These are phyloP conservation scores for Pammene aurita DNA, from an alignment of 2,888 invertebrate genomes.

Conservation along the genomic window DNA sequence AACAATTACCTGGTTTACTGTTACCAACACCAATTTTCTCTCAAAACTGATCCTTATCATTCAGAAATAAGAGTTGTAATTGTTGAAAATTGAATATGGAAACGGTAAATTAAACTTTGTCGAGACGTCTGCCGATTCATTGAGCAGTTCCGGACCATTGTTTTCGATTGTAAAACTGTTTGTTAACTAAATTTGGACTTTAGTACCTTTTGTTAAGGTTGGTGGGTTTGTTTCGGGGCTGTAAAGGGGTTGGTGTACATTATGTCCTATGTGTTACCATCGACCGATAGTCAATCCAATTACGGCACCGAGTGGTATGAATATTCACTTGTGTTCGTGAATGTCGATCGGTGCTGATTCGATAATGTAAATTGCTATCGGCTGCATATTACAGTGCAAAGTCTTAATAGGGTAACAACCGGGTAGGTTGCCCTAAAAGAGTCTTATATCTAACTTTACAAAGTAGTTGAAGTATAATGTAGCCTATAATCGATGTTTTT, in stretches of 20 bases:
- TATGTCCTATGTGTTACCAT: slow-evolving; percentile 39
- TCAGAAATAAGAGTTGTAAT: background rate
- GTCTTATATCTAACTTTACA: too few relatives aligned
- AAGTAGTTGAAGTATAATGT: too few relatives aligned
- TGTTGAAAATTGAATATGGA: background rate
- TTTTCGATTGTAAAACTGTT: slow-evolving; percentile 22
- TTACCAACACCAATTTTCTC: background rate
- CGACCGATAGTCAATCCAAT: slow-evolving; percentile 68
- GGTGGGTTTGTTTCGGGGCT: background rate
- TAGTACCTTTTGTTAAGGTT: background rate
- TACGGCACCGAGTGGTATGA: slow-evolving; percentile 69
- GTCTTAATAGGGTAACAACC: too few relatives aligned
- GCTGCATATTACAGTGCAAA: background rate
- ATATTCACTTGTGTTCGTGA: slow-evolving; percentile 68
- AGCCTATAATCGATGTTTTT: too few relatives aligned
- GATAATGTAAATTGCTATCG: slow-evolving; percentile 43
- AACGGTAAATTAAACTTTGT: slow-evolving; percentile 30
- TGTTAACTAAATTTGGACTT: background rate
- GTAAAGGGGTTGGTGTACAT: slow-evolving; percentile 7
- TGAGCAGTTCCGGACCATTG: slow-evolving; percentile 34
- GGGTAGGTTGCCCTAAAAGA: too few relatives aligned
- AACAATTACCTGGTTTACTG: background rate
- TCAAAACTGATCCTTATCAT: background rate
- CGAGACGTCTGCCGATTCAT: slow-evolving; percentile 37
- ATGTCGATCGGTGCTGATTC: slow-evolving; percentile 64